These are phyloP conservation scores for Acrocyrtus sp. DNA, from an alignment of 2,888 invertebrate species.

Conservation along the genomic window DNA sequence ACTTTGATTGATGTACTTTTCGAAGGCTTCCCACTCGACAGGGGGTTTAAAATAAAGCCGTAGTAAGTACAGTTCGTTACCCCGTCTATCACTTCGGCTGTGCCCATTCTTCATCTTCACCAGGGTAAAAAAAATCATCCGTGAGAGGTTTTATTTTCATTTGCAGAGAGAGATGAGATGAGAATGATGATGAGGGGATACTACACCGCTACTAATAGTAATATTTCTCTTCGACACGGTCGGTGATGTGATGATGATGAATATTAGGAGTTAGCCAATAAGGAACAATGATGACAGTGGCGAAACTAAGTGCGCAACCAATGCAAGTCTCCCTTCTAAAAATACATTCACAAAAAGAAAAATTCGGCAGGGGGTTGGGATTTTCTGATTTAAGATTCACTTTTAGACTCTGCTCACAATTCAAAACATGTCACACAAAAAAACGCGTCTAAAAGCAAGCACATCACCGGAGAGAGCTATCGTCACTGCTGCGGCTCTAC, in stretches of 20 bases:
- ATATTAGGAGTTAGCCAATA: constrained; percentile 40
- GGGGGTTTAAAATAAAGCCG: constrained; percentile 27
- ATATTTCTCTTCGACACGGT: background rate
- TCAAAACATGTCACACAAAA: constrained; percentile 44
- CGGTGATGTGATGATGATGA: constrained; percentile 31
- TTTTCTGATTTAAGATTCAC: constrained; percentile 33
- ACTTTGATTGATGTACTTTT: constrained; percentile 41
- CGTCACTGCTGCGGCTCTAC: background rate
- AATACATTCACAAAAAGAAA: constrained; percentile 37
- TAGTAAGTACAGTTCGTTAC: constrained; percentile 43
- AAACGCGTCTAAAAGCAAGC: constrained; percentile 20
- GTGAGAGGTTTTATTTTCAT: background rate
- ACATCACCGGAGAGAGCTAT: background rate
- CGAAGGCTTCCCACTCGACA: constrained; percentile 29
- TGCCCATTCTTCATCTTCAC: constrained; percentile 34
- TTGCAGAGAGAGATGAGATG: background rate
- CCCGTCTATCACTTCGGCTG: constrained; percentile 25
- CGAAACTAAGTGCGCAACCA: constrained; percentile 46
- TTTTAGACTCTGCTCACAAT: constrained; percentile 38
- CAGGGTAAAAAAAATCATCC: constrained; percentile 23
- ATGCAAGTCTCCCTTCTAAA: constrained; percentile 39
- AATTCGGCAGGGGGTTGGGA: constrained; percentile 51
- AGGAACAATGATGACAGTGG: constrained; percentile 48
- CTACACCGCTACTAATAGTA: background rate
- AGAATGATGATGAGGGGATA: background rate